phyloP scores from a whole-genome alignment of 2,888 invertebrate species.

The Oscheius sp. region DNA sequence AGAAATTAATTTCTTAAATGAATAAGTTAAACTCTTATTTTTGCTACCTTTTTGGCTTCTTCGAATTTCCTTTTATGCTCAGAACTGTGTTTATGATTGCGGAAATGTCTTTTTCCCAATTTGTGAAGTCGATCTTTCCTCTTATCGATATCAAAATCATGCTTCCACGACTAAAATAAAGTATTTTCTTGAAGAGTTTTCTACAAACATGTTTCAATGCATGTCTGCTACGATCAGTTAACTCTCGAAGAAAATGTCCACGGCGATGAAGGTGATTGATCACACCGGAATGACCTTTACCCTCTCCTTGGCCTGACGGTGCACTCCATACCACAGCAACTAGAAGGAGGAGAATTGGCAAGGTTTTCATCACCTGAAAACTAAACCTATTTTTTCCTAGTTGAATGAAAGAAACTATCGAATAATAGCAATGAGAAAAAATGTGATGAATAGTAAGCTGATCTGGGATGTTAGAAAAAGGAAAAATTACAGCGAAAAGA shows the following conservation, averaged over 20 bases:
- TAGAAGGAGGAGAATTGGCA: not conserved
- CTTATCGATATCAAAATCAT: not conserved
- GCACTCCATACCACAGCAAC: not conserved
- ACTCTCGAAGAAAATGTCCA: slow-evolving; percentile 3
- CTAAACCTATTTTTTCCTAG: not conserved
- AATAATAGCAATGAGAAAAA: not conserved
- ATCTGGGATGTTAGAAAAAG: not conserved
- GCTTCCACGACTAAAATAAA: not conserved
- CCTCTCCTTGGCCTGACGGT: not conserved
- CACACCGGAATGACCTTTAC: not conserved
- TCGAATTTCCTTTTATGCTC: slow-evolving; percentile 7
- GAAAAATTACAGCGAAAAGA: not conserved
- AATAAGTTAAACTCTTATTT: not conserved
- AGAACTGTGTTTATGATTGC: not conserved
- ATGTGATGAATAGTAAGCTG: not conserved
- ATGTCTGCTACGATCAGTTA: slow-evolving; percentile 4
- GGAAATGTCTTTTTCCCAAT: slow-evolving; percentile 5
- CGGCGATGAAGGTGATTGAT: not conserved
- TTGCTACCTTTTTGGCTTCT: not conserved
- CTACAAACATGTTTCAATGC: not conserved
- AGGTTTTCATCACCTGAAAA: slow-evolving; percentile 11
- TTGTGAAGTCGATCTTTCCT: slow-evolving; percentile 2
- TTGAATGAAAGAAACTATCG: not conserved
- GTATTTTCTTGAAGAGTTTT: not conserved
- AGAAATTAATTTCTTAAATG: not conserved